Evolutionary conservation across 1,140 invertebrate species (phyloP), one percentile per base, ranked within the genome.

Genomic region (Leptonema lineaticorne): DNA sequence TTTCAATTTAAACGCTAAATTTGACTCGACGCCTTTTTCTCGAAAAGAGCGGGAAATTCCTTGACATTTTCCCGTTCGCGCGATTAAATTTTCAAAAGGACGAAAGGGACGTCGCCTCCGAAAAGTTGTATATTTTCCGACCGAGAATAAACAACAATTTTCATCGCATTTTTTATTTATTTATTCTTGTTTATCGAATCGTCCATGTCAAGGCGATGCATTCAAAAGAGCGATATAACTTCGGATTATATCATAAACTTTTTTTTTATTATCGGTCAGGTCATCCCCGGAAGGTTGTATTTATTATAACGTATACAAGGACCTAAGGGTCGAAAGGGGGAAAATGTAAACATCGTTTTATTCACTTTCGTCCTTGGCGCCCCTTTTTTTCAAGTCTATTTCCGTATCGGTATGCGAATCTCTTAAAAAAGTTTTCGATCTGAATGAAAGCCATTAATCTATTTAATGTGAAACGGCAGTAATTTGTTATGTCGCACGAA

Each of bases 371-470:
- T 53, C 50, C 50, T 53, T 53, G 50, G 27, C n/a, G 22, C 4
- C 30, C 22, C n/a, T n/a, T n/a, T n/a, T n/a, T n/a, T n/a, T n/a
- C n/a, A n/a, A n/a, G 50, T 24, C 14, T 22, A 53, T 24, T 11
- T 24, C 24, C 22, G 24, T 53, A 26, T 53, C 20, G 50, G 22
- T 4, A 24, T 11, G 22, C 8, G 22, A 53, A 53, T n/a, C n/a
- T n/a, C n/a, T n/a, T n/a, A n/a, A n/a, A n/a, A n/a, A n/a, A n/a
- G n/a, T n/a, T n/a, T n/a, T n/a, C n/a, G n/a, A n/a, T n/a, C n/a
- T n/a, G 27, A 53, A 26, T 53, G 50, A 26, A 53, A 26, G 50
- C 8, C 20, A 53, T 53, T 53, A 53, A 53, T 53, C 50, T 53
- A 26, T n/a, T n/a, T n/a, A n/a, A n/a, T n/a, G n/a, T n/a, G n/a